Conservation (phyloP, 2,797 vertebrate genomes). For the Ptychadena robeensis region DNA sequence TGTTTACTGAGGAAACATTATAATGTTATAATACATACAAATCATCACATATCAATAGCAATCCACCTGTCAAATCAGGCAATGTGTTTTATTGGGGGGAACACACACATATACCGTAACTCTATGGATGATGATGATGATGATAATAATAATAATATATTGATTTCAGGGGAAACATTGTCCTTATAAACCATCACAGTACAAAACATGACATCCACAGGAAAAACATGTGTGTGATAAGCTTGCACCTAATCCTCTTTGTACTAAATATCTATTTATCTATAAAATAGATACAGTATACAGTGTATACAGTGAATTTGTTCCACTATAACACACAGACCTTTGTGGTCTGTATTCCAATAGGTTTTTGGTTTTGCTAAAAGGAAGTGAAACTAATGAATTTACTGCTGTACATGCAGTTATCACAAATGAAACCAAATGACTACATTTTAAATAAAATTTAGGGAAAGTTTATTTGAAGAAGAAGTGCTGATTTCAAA, state of each 20-base stretch:
- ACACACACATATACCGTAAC: too few relatives aligned
- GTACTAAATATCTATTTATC: neutral
- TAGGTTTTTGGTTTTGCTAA: neutral
- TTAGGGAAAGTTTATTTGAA: neutral
- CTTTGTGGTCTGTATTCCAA: too few relatives aligned
- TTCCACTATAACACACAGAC: neutral
- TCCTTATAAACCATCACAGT: neutral
- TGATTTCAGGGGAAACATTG: neutral
- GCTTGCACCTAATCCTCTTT: neutral
- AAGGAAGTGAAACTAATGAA: neutral
- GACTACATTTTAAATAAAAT: neutral
- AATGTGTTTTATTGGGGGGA: neutral
- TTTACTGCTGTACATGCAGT: neutral
- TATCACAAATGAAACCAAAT: neutral
- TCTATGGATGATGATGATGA: too few relatives aligned
- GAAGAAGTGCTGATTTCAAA: neutral
- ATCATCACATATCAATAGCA: too few relatives aligned
- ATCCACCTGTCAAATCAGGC: too few relatives aligned
- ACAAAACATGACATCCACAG: neutral
- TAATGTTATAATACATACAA: too few relatives aligned
- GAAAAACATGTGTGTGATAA: neutral
- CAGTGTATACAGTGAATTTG: neutral
- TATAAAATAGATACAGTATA: too few relatives aligned
- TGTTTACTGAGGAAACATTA: too few relatives aligned
- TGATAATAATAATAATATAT: too few relatives aligned